Percentiles rank a stretch among this genome's conserved stretches.
Evolutionary conservation across 2,113 vertebrate genomes (phyloP).

Genomic region (Cynopterus brachyotis): DNA sequence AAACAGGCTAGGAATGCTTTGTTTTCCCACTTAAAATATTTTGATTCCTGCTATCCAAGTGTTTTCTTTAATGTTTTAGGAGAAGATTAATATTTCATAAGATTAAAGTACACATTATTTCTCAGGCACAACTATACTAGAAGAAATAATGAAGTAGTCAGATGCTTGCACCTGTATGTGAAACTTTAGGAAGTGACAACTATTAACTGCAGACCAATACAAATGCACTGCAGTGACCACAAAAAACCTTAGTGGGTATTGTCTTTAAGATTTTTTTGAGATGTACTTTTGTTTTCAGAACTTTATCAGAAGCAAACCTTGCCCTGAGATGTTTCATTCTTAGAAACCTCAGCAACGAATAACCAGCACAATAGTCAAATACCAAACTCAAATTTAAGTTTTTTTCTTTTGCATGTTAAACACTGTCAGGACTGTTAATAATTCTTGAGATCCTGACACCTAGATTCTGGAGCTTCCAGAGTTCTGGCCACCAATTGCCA

Average conservation of each 20-base stretch:
- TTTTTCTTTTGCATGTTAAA: neutral
- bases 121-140: neutral
- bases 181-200: neutral
- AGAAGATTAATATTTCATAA: neutral
- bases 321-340: neutral
- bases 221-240: neutral
- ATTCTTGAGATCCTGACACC: neutral
- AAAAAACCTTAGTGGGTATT: too few species aligned
- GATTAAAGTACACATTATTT: neutral
- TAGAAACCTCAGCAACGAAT: neutral
- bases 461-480: neutral
- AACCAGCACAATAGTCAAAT: neutral
- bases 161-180: neutral
- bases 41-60: neutral
- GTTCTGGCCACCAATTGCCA: neutral
- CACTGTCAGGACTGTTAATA: neutral
- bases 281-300: neutral
- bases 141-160: neutral
- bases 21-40: neutral
- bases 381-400: neutral
- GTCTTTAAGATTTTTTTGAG: neutral
- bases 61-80: neutral
- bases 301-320: neutral
- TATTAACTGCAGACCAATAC: neutral
- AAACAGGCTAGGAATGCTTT: neutral